Conservation (phyloP, 2,113 vertebrate species). For the Phocoena phocoena region DNA sequence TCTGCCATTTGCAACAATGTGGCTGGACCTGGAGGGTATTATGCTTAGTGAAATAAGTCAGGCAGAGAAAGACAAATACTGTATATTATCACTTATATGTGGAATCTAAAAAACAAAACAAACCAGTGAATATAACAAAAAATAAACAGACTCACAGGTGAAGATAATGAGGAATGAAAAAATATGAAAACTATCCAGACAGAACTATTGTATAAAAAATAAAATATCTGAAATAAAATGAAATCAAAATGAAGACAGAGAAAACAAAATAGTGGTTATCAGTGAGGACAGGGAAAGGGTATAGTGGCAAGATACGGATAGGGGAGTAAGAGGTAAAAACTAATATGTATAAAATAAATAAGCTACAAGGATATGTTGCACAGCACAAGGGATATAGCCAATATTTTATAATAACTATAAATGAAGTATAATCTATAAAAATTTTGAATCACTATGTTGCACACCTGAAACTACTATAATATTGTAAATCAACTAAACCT, state of each 20-base stretch:
- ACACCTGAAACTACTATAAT: background rate
- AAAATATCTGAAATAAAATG: background rate
- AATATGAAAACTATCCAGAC: background rate
- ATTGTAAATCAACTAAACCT: background rate
- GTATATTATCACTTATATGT: background rate
- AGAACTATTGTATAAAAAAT: background rate
- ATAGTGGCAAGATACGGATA: background rate
- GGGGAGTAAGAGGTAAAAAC: background rate
- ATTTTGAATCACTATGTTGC: background rate
- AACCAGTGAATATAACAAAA: background rate
- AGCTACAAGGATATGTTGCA: background rate
- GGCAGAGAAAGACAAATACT: background rate
- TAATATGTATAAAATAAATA: background rate
- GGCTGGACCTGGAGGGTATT: background rate
- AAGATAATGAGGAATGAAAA: background rate
- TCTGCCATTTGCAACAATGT: no score
- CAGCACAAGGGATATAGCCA: background rate
- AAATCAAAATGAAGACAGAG: background rate
- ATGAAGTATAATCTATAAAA: background rate
- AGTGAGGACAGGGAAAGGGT: background rate
- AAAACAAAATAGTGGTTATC: background rate
- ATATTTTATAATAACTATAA: background rate
- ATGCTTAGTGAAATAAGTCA: background rate
- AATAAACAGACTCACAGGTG: background rate
- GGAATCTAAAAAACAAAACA: background rate